These are phyloP conservation scores for Chanos chanos DNA, from an alignment of 2,797 vertebrate species.

Conservation along the genomic window DNA sequence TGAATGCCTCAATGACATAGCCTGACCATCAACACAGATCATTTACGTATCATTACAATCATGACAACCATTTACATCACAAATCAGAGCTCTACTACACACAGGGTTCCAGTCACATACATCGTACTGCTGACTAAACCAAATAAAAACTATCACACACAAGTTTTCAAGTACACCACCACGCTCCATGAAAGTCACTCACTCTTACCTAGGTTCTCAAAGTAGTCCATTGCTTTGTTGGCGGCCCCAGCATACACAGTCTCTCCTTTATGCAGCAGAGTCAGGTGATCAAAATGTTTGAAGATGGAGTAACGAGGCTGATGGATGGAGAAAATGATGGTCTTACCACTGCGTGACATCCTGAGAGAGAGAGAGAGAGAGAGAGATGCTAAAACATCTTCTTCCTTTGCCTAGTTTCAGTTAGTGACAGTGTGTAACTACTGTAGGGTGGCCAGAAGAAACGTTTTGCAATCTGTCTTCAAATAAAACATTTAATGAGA, in stretches of 20 bases:
- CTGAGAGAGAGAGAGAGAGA: slow-evolving; percentile 42
- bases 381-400: too few relatives aligned
- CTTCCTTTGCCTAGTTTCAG: too few relatives aligned
- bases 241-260: slow-evolving; percentile 65
- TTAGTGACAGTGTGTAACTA: too few relatives aligned
- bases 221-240: slow-evolving; percentile 60
- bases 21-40: slow-evolving; percentile 45
- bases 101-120: too few relatives aligned
- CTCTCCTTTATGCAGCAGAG: slow-evolving; percentile 62
- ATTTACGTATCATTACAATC: neutral
- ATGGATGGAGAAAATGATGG: slow-evolving; percentile 79
- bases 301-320: slow-evolving; percentile 79
- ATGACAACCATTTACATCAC: too few relatives aligned
- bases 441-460: too few relatives aligned
- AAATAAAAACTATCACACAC: too few relatives aligned
- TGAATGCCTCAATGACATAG: slow-evolving; percentile 67
- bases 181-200: neutral
- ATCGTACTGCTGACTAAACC: too few relatives aligned
- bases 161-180: too few relatives aligned
- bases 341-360: slow-evolving; percentile 68
- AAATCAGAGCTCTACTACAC: too few relatives aligned
- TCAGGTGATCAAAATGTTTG: slow-evolving; percentile 67
- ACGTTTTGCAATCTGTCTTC: too few relatives aligned
- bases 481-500: too few relatives aligned
- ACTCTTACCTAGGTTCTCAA: slow-evolving; percentile 61